phyloP scores from a whole-genome alignment of 2,797 vertebrate species.

The Gymnothorax javanicus region DNA sequence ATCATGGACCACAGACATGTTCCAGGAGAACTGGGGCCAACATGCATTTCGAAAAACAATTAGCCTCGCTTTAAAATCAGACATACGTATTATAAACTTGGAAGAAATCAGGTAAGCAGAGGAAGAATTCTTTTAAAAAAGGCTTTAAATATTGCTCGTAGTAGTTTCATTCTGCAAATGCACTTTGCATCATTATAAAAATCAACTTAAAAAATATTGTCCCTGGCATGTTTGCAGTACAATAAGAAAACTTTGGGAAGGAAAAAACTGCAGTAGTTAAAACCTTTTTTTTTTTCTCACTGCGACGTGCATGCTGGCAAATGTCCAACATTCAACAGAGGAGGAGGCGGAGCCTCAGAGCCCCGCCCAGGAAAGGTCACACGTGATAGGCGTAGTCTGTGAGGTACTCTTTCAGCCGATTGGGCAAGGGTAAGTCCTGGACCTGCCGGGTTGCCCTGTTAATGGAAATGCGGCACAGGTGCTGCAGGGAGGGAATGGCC shows the following conservation, averaged over 20 bases:
- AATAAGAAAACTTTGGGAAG: constrained; percentile 42
- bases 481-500: constrained; percentile 81
- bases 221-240: constrained; percentile 44
- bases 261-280: constrained; percentile 4
- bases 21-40: neutral
- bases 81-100: neutral
- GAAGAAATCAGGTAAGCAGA: neutral
- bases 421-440: constrained; percentile 87
- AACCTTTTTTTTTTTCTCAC: constrained; percentile 17
- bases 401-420: constrained; percentile 90
- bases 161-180: constrained; percentile 22
- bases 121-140: neutral
- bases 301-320: constrained; percentile 38
- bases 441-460: constrained; percentile 81
- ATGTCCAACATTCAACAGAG: constrained; percentile 59
- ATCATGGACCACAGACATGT: neutral
- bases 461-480: constrained; percentile 88
- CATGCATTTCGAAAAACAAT: neutral
- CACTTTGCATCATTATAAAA: constrained; percentile 34
- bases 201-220: constrained; percentile 29
- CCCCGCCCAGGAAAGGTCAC: constrained; percentile 58
- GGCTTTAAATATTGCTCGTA: constrained; percentile 32
- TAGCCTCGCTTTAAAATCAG: neutral
- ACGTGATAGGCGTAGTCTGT: constrained; percentile 89
- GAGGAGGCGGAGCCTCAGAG: constrained; percentile 28